Percentiles rank a stretch among this genome's conserved stretches.
phyloP scores from a whole-genome alignment of 2,113 vertebrate species.

The Heliornis fulica region DNA sequence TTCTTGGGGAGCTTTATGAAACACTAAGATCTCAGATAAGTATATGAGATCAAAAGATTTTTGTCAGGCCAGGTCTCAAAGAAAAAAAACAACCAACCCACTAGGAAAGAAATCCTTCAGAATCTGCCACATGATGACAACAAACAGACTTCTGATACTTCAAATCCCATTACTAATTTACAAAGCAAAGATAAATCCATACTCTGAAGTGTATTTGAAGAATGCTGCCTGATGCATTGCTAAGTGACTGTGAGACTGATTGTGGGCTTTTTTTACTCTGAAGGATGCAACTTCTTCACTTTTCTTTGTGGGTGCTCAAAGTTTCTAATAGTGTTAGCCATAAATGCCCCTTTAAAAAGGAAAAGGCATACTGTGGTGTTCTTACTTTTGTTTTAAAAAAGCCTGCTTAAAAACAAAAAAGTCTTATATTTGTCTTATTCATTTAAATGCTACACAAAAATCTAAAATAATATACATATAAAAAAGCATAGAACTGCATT shows the following conservation, averaged over 20 bases:
- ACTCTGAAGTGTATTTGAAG: background rate
- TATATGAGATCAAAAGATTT: background rate
- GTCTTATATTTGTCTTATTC: background rate
- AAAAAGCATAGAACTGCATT: background rate
- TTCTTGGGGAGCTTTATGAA: background rate
- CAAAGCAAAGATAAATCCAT: background rate
- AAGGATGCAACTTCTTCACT: background rate
- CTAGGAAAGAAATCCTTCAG: background rate
- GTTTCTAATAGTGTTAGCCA: background rate
- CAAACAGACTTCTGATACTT: background rate
- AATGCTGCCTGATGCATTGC: background rate
- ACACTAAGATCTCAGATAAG: background rate
- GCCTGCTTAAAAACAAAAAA: background rate
- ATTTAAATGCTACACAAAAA: background rate
- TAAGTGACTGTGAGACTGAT: background rate
- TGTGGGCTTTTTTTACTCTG: background rate
- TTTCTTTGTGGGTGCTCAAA: background rate
- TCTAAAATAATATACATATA: background rate
- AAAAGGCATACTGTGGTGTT: accelerated
- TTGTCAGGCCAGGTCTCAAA: background rate
- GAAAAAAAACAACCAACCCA: background rate
- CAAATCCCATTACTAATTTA: constrained; percentile 36
- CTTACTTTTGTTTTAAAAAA: background rate
- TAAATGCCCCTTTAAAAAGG: background rate
- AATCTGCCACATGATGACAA: background rate